A percentile compares a stretch with the other conserved stretches of the same genome.
Conservation (phyloP, 2,888 invertebrate genomes). For the Oscheius sp. region DNA sequence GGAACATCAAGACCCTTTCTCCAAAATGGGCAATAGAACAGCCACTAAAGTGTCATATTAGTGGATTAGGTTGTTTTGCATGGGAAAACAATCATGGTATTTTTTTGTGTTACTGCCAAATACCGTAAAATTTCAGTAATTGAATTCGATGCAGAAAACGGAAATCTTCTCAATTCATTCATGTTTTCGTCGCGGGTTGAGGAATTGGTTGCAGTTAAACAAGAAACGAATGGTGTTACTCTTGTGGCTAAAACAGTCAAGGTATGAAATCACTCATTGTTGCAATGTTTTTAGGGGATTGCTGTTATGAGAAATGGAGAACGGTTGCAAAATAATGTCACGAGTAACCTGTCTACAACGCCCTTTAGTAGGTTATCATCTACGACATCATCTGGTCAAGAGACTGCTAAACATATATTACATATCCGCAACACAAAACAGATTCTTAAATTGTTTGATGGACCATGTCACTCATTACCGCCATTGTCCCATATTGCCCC, state of each 20-base stretch:
- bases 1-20: slow-evolving; percentile 16
- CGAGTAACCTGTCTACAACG: neutral
- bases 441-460: slow-evolving; percentile 53
- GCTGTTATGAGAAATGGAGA: neutral
- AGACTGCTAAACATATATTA: too few relatives aligned
- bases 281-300: slow-evolving; percentile 25
- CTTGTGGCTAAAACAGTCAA: slow-evolving; percentile 34
- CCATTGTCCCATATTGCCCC: slow-evolving; percentile 63
- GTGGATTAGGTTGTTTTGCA: slow-evolving; percentile 27
- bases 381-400: neutral
- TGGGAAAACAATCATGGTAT: slow-evolving; percentile 33
- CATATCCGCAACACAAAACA: slow-evolving; percentile 4
- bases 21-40: slow-evolving; percentile 34
- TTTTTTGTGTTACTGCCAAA: neutral
- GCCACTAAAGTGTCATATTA: slow-evolving; percentile 9
- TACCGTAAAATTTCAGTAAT: slow-evolving; percentile 12
- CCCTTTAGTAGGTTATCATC: slow-evolving; percentile 33
- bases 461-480: slow-evolving; percentile 60
- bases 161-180: slow-evolving; percentile 19
- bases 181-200: slow-evolving; percentile 23
- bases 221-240: neutral
- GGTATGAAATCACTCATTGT: neutral
- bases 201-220: slow-evolving; percentile 1
- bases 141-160: slow-evolving; percentile 30
- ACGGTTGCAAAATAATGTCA: neutral